These are phyloP conservation scores for Drosophila neotestacea DNA, from an alignment of 2,888 invertebrate species.

Conservation along the genomic window DNA sequence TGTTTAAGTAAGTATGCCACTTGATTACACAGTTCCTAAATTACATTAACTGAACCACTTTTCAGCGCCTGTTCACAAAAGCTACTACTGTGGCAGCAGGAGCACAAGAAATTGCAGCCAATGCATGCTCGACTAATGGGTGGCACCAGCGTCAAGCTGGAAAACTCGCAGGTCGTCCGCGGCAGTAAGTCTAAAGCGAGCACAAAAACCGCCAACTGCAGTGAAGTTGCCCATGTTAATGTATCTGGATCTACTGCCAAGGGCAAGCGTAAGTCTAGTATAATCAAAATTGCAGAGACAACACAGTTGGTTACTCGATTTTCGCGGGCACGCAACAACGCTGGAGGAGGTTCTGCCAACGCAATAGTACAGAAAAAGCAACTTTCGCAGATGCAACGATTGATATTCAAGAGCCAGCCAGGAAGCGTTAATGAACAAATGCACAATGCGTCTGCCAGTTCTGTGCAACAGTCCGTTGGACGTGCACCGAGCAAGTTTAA, in stretches of 20 bases:
- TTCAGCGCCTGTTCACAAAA: conserved; percentile 89
- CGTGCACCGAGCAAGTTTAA: conserved; percentile 85
- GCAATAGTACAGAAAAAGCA: conserved; percentile 24
- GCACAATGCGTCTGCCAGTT: conserved; percentile 13
- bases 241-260: conserved; percentile 28
- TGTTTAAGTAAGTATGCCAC: conserved; percentile 59
- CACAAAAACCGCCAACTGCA: conserved; percentile 10
- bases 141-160: conserved; percentile 49
- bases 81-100: conserved; percentile 85
- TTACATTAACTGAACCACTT: background rate
- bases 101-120: conserved; percentile 54
- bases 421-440: conserved; percentile 5
- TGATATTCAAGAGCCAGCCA: conserved; percentile 43
- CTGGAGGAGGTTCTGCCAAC: conserved; percentile 12
- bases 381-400: conserved; percentile 34
- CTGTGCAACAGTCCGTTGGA: conserved; percentile 16
- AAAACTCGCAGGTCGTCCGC: conserved; percentile 55
- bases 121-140: conserved; percentile 34
- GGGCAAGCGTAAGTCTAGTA: conserved; percentile 65
- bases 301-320: conserved; percentile 75
- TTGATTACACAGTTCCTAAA: background rate
- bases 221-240: conserved; percentile 16
- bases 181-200: conserved; percentile 35
- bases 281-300: conserved; percentile 79
- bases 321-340: conserved; percentile 57